Evolutionary conservation across 2,888 invertebrate species (phyloP), one percentile per base, ranked within the genome.

Genomic region (Lycaena phlaeas): DNA sequence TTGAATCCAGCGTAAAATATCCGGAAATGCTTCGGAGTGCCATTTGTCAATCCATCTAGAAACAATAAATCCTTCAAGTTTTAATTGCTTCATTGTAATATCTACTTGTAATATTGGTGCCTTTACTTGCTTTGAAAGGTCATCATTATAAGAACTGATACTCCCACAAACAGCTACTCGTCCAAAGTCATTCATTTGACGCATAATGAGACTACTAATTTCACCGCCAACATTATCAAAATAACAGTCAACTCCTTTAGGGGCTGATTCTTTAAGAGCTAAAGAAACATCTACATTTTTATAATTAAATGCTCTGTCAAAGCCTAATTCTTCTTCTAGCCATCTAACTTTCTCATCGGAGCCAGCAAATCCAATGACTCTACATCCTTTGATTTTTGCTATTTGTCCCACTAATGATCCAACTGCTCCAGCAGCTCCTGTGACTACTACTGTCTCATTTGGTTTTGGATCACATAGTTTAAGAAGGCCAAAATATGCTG

Each of bases 141-240:
- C 58, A 0, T 64, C 69, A 45, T 77, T 76, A 41, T 77, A 76
- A 0, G 63, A 39, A 37, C 73, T 73, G 36, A 73, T 77, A 30
- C 61, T 55, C 1, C 76, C 77, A 45, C 75, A 74, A 2, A 63
- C 57, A 1, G 65, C 46, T 0, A 64, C 56, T 45, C 66, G 56
- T 6, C 66, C 64, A 14, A 41, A 51, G 3, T 48, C 27, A 44
- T 87, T 89, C 90, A 91, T 90, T 51, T 87, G 87, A 34, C 69
- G 69, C 1, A 90, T 75, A 6, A 90, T 86, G 1, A 64, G 67
- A 38, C 84, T 85, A 39, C 89, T 88, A 14, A 90, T 77, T 47
- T 88, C 87, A 10, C 90, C 91, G 17, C 90, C 91, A 10, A 91
- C 92, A 64, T 92, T 92, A 59, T 93, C 93, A 59, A 92, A 92